Conservation (phyloP, 2,888 invertebrate genomes). For the Conistra vaccinii region DNA sequence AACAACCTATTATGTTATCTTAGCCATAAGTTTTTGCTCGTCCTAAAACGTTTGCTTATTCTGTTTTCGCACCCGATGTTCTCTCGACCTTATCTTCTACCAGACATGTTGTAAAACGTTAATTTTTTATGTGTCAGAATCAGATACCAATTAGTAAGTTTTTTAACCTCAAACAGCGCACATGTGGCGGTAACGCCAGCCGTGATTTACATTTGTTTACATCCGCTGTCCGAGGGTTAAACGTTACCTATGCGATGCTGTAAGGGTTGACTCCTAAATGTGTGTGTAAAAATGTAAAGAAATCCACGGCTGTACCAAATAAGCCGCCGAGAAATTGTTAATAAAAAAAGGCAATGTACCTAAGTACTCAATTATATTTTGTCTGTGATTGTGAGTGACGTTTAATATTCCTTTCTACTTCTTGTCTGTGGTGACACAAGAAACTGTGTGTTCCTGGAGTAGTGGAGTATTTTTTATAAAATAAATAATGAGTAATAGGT, state of each 20-base stretch:
- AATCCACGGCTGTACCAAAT: not conserved
- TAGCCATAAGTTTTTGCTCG: slow-evolving; percentile 7
- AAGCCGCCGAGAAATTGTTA: not conserved
- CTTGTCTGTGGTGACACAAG: too few relatives aligned
- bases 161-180: slow-evolving; percentile 80
- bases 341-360: too few relatives aligned
- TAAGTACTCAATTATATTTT: too few relatives aligned
- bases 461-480: too few relatives aligned
- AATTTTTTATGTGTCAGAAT: slow-evolving; percentile 73
- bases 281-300: not conserved
- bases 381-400: too few relatives aligned
- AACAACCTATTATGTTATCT: too few relatives aligned
- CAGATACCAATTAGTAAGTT: slow-evolving; percentile 72
- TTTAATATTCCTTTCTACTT: too few relatives aligned
- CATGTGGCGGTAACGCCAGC: slow-evolving; percentile 78
- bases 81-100: slow-evolving; percentile 71
- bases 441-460: too few relatives aligned
- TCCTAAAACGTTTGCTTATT: slow-evolving; percentile 23
- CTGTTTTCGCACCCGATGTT: slow-evolving; percentile 64
- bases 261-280: slow-evolving; percentile 65
- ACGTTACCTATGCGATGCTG: slow-evolving; percentile 69
- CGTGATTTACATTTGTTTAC: slow-evolving; percentile 85
- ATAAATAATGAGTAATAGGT: too few relatives aligned
- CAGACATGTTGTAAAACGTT: slow-evolving; percentile 78
- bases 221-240: slow-evolving; percentile 84